Evolutionary conservation across 2,113 vertebrate species (phyloP), one percentile per base, ranked within the genome.

Genomic region (Ochotona princeps): DNA sequence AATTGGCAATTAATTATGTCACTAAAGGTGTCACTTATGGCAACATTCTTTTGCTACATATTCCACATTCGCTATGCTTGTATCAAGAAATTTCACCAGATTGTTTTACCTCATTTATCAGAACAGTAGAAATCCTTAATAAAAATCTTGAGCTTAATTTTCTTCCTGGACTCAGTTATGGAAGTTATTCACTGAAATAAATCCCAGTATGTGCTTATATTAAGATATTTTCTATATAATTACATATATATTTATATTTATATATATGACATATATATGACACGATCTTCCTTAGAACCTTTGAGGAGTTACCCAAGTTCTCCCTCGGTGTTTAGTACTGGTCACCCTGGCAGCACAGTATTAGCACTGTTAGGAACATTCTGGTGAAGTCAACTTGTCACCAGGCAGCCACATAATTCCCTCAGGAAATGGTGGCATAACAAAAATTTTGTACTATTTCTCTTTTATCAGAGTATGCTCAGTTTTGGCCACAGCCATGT

Each of bases 371-470:
- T 44, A 44, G 38, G 38, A 70, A 44, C 21, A 49, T 7, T 61
- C 10, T n/a, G 32, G 18, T 49, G 7, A 15, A 13, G 26, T 70
- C 15, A 66, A 30, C 2, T 8, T 49, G 28, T 6, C 10, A 63
- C 54, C 20, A 73, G 9, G 6, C 63, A 25, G 15, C 2, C 63
- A 63, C 14, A 73, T n/a, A 35, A 7, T 18, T 8, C 9, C 23
- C 7, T 11, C 7, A 3, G 8, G 4, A 44, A 35, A 72, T 63
- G 23, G 1, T 15, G 14, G 14, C 7, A 12, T 21, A 8, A 0
- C 23, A 51, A 2, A 3, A 7, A 63, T 12, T 13, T 7, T 49
- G 21, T 12, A 7, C 21, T 81, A 7, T 47, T 5, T 63, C 15
- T 63, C 21, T 26, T 38, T 11, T 47, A 38, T 67, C 5, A 51